Base-by-base conservation (phyloP, 2,797 vertebrate species). In the Rhynchonycteris naso region DNA sequence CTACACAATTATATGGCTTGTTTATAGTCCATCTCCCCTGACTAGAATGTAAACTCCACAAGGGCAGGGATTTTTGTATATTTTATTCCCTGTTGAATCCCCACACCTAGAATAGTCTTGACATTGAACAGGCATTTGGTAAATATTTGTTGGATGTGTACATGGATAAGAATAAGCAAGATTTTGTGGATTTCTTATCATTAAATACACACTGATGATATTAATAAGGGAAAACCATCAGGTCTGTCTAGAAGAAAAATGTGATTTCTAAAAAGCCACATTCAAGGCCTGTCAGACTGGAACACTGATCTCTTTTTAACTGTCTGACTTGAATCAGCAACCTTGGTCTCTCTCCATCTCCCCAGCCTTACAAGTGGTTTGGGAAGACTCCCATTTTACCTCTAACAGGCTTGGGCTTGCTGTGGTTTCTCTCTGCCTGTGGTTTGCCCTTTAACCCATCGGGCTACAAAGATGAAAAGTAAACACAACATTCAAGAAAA, bases 401-500 rank as follows among this genome's bases (percentile, higher is more conserved):
- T 92, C 81, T 38, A 66, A 58, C 82, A 95, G 87, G 89, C 94
- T 54, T 2, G 12, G 89, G 47, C 93, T 95, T 89, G 93, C 66
- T 76, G 0, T 88, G 58, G 96, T 97, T 97, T 98, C 95, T 83
- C 90, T 93, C 76, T 97, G 97, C 92, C 91, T 98, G 97, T 95
- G 95, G 96, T 97, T 98, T 98, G 94, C 86, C 91, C 96, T 96
- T 93, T 97, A 92, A 95, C 93, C 58, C 54, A 12, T 66, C 95
- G 50, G 92, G 80, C 92, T 96, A 43, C 6, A 9, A 84, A 96
- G 97, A 95, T 97, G 92, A 89, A 97, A 98, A 98, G 93, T 89
- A 97, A 98, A 97, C 91, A 93, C 13, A 93, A 69, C 50, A 72
- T 72, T 93, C 83, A 92, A 95, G 86, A 91, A 78, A 84, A 85